phyloP scores from a whole-genome alignment of 2,888 invertebrate genomes.

The Eupeodes luniger region DNA sequence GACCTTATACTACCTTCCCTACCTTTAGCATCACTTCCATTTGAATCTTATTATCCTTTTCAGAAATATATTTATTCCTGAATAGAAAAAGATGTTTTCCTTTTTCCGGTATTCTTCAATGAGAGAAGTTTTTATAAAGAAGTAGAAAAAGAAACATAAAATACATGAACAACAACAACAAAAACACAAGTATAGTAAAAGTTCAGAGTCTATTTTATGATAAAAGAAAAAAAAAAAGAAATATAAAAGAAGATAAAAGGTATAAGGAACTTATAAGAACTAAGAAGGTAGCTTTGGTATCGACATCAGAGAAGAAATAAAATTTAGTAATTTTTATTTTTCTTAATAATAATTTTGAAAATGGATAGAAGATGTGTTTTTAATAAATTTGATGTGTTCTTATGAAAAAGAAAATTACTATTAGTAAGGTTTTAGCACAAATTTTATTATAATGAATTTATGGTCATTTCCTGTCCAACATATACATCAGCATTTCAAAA shows the following conservation, averaged over 20 bases:
- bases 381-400: neutral
- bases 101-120: constrained; percentile 22
- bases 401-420: neutral
- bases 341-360: neutral
- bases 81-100: constrained; percentile 32
- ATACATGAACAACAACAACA: neutral
- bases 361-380: constrained; percentile 11
- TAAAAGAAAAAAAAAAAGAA: neutral
- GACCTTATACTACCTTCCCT: neutral
- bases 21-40: constrained; percentile 16
- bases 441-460: neutral
- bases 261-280: constrained; percentile 4
- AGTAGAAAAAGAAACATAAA: neutral
- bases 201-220: constrained; percentile 5
- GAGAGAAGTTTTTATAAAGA: neutral
- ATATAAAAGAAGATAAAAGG: neutral
- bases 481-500: neutral
- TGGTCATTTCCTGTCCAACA: neutral
- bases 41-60: constrained; percentile 50
- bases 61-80: constrained; percentile 20
- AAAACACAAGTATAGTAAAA: neutral
- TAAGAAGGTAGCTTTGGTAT: neutral
- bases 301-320: neutral
- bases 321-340: neutral
- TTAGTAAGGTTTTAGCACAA: neutral